A percentile compares a stretch with the other conserved stretches of the same genome.
Evolutionary conservation across 2,797 vertebrate species (phyloP).

Genomic region (Sebastes steindachneri): DNA sequence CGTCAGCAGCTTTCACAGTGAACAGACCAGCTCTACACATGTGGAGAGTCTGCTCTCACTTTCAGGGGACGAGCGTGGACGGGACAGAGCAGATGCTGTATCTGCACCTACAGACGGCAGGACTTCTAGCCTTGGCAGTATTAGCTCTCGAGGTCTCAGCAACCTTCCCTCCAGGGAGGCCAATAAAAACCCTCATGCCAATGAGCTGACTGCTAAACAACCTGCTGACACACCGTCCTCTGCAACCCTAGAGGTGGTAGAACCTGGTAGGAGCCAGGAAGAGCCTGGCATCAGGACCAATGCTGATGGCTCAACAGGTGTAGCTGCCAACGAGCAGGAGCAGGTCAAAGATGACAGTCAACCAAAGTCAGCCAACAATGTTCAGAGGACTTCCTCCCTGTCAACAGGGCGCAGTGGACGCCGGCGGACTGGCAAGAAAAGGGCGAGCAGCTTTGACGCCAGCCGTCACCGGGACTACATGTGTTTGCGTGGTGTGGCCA

Average conservation of each 20-base stretch:
- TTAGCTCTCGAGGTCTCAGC: conserved; percentile 78
- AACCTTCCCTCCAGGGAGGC: conserved; percentile 92
- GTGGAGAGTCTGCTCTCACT: conserved; percentile 94
- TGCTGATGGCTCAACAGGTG: conserved; percentile 66
- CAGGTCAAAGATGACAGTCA: conserved; percentile 82
- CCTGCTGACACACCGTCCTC: conserved; percentile 58
- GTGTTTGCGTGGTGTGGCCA: conserved; percentile 88
- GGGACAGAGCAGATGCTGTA: conserved; percentile 75
- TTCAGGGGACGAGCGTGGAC: conserved; percentile 85
- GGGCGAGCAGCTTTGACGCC: conserved; percentile 97
- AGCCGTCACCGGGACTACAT: conserved; percentile 93
- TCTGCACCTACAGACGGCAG: conserved; percentile 60
- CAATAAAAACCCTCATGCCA: conserved; percentile 98
- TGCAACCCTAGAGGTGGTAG: conserved; percentile 50
- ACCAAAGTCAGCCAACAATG: conserved; percentile 85
- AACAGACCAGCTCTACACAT: conserved; percentile 96
- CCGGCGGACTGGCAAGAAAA: conserved; percentile 91
- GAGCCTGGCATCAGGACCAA: conserved; percentile 68
- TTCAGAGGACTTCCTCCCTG: conserved; percentile 89
- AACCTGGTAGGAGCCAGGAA: conserved; percentile 45
- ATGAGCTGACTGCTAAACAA: conserved; percentile 87
- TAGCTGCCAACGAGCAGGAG: conserved; percentile 72
- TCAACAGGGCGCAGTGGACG: conserved; percentile 84
- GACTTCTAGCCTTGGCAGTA: conserved; percentile 70
- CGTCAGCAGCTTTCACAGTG: conserved; percentile 95